phyloP scores from a whole-genome alignment of 2,113 vertebrate genomes.

The Anarhynchus alexandrinus region DNA sequence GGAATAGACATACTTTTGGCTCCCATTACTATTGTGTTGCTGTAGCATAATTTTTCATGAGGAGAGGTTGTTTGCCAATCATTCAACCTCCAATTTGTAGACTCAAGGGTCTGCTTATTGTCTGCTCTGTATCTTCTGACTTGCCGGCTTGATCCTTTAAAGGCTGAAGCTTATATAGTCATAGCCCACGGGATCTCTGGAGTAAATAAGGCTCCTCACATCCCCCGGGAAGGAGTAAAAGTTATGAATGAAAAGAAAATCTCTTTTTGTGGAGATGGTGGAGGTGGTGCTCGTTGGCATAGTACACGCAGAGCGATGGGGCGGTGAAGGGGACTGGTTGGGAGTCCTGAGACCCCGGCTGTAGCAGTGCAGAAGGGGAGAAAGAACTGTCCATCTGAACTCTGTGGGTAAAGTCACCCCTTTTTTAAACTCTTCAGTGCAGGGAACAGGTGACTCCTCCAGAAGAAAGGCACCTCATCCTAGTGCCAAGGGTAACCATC shows the following conservation, averaged over 20 bases:
- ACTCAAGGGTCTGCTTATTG: conserved; percentile 25
- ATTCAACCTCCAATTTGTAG: conserved; percentile 30
- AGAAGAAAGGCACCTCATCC: not conserved
- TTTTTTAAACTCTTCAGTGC: not conserved
- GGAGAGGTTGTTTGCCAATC: conserved; percentile 43
- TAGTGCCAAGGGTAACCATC: not conserved
- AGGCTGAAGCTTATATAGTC: not conserved
- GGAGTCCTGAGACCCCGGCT: not conserved
- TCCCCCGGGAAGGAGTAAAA: not conserved
- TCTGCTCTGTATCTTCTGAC: not conserved
- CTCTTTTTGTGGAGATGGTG: not conserved
- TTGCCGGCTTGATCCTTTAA: not conserved
- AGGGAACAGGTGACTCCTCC: not conserved
- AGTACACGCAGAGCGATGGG: fast-evolving
- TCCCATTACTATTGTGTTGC: conserved; percentile 54
- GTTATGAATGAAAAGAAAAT: not conserved
- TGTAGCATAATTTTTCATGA: conserved; percentile 56
- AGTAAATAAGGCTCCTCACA: not conserved
- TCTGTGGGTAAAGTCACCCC: not conserved
- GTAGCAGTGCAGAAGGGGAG: fast-evolving
- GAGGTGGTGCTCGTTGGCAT: not conserved
- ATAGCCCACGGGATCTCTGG: not conserved
- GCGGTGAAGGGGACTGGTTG: not conserved
- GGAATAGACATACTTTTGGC: conserved; percentile 66
- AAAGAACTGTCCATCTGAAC: not conserved